phyloP scores from a whole-genome alignment of 1,140 invertebrate genomes.

The Aphelenchoides fujianensis region DNA sequence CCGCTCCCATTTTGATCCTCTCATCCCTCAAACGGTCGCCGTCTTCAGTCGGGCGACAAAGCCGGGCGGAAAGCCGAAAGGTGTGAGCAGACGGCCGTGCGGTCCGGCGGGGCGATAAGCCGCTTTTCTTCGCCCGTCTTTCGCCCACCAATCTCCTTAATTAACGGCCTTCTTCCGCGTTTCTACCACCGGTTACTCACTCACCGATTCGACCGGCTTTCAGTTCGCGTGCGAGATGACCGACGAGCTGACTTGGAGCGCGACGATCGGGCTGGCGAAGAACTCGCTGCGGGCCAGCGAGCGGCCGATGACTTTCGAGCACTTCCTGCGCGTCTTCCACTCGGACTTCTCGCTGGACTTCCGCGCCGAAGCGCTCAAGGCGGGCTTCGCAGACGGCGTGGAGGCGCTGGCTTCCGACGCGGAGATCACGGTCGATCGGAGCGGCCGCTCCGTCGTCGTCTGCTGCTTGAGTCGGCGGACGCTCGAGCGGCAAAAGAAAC shows the following conservation, averaged over 20 bases:
- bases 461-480: not conserved
- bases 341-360: not conserved
- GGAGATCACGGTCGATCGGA: not conserved
- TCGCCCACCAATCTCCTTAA: too few relatives aligned
- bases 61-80: too few relatives aligned
- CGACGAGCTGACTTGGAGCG: not conserved
- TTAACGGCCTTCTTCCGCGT: too few relatives aligned
- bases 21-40: too few relatives aligned
- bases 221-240: too few relatives aligned
- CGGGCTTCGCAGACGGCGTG: not conserved
- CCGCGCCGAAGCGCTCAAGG: not conserved
- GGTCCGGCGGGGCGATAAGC: too few relatives aligned
- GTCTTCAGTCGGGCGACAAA: too few relatives aligned
- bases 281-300: not conserved
- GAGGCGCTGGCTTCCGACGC: not conserved
- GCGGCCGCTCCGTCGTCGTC: not conserved
- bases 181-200: too few relatives aligned
- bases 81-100: too few relatives aligned
- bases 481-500: not conserved
- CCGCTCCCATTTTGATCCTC: too few relatives aligned
- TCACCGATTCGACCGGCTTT: too few relatives aligned
- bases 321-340: not conserved
- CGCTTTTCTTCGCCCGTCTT: too few relatives aligned
- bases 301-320: not conserved
- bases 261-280: not conserved